Evolutionary conservation across 2,888 invertebrate species (phyloP).

Genomic region (Pelosia muscerda): DNA sequence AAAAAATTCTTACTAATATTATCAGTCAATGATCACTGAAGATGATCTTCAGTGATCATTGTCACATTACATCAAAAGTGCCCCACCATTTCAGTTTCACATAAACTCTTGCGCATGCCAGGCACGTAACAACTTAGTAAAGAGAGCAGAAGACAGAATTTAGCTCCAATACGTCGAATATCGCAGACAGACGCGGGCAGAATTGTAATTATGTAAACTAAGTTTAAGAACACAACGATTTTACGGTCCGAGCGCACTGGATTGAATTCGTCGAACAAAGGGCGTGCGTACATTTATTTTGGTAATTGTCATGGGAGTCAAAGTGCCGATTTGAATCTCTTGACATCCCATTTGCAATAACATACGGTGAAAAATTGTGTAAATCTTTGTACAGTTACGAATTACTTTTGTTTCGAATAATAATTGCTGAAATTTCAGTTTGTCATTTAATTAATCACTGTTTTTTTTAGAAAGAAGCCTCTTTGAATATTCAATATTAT

Average conservation of each 20-base stretch:
- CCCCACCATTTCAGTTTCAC: slow-evolving; percentile 7
- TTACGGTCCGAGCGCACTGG: slow-evolving; percentile 24
- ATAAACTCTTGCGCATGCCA: slow-evolving; percentile 20
- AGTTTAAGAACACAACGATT: slow-evolving; percentile 29
- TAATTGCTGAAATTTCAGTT: neutral
- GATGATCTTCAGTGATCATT: neutral
- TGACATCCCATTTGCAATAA: neutral
- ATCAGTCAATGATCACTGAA: too few relatives aligned
- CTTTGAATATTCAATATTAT: too few relatives aligned
- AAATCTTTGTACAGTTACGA: neutral
- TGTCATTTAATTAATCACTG: too few relatives aligned
- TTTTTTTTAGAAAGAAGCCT: too few relatives aligned
- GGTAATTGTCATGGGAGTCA: neutral
- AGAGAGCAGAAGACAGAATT: slow-evolving; percentile 43
- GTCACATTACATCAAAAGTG: neutral
- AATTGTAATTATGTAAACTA: slow-evolving; percentile 42
- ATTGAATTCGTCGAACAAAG: neutral
- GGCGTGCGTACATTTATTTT: neutral
- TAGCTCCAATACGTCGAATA: slow-evolving; percentile 47
- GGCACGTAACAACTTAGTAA: slow-evolving; percentile 38
- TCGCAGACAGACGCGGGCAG: slow-evolving; percentile 34
- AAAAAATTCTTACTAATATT: neutral
- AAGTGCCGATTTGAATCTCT: neutral
- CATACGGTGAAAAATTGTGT: neutral
- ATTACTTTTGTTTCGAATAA: neutral